These are phyloP conservation scores for Bruchidius siliquastri DNA, from an alignment of 2,888 invertebrate genomes.

Conservation along the genomic window DNA sequence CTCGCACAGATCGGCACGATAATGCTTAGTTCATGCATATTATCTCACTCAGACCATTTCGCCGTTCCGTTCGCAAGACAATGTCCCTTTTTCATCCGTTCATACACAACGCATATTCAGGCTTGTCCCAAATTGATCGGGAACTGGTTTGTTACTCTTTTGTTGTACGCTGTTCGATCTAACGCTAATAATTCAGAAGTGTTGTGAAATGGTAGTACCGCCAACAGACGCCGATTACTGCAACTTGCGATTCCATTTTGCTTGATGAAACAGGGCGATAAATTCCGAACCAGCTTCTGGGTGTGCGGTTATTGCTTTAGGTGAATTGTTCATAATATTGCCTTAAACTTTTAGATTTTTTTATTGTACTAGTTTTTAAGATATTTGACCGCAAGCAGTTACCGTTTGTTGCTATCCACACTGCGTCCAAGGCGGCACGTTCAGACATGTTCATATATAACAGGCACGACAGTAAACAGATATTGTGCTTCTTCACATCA, in stretches of 20 bases:
- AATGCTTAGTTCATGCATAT: not conserved
- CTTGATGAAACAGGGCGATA: not conserved
- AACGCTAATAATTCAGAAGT: not conserved
- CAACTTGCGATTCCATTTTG: not conserved
- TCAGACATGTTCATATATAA: no score
- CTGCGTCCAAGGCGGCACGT: no score
- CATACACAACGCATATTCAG: not conserved
- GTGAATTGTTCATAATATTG: no score
- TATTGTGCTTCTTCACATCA: no score
- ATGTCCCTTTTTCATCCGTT: not conserved
- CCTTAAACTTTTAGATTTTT: no score
- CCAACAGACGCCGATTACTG: not conserved
- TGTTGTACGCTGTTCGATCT: not conserved
- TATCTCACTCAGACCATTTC: not conserved
- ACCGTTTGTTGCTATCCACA: no score
- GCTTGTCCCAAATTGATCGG: conserved; percentile 19
- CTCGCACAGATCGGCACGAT: not conserved
- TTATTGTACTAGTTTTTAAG: no score
- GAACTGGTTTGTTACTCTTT: conserved; percentile 18
- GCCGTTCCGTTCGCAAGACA: not conserved
- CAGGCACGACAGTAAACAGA: no score
- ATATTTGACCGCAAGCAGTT: no score
- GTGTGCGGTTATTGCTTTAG: not conserved
- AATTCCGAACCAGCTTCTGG: not conserved
- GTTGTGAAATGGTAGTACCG: not conserved